Conservation (phyloP, 1,140 invertebrate genomes). For the Adelges cooleyi region DNA sequence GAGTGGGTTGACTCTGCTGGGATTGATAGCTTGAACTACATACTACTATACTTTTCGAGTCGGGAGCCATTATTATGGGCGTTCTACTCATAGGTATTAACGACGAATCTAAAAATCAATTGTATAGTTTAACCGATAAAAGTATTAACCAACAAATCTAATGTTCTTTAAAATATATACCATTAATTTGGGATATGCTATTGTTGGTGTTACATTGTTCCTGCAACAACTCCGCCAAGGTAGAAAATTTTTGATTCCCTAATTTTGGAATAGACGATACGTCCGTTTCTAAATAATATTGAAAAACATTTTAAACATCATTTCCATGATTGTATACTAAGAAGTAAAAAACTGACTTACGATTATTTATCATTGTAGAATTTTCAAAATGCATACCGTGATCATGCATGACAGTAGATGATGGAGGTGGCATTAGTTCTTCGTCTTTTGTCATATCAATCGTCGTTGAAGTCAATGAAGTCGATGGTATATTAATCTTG, state of each 20-base stretch:
- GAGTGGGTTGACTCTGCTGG: neutral
- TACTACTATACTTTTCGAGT: neutral
- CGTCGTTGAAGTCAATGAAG: neutral
- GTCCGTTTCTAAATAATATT: neutral
- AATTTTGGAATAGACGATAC: conserved; percentile 11
- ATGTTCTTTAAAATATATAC: neutral
- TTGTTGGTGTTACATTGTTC: neutral
- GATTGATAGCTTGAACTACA: conserved; percentile 11
- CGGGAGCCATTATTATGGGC: neutral
- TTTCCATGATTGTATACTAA: too few species aligned
- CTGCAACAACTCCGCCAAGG: conserved; percentile 4
- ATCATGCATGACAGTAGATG: neutral
- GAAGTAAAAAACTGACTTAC: neutral
- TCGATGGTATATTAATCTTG: neutral
- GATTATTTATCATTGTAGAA: neutral
- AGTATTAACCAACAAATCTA: neutral
- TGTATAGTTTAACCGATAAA: too few species aligned
- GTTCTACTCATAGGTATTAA: neutral
- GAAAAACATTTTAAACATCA: too few species aligned
- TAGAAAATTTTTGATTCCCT: conserved; percentile 18
- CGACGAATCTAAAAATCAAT: neutral
- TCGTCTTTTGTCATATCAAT: neutral
- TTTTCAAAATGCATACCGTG: neutral
- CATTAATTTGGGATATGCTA: neutral
- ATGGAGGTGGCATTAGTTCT: conserved; percentile 25